Conservation (phyloP, 2,797 vertebrate species). For the Gymnothorax reevesii region DNA sequence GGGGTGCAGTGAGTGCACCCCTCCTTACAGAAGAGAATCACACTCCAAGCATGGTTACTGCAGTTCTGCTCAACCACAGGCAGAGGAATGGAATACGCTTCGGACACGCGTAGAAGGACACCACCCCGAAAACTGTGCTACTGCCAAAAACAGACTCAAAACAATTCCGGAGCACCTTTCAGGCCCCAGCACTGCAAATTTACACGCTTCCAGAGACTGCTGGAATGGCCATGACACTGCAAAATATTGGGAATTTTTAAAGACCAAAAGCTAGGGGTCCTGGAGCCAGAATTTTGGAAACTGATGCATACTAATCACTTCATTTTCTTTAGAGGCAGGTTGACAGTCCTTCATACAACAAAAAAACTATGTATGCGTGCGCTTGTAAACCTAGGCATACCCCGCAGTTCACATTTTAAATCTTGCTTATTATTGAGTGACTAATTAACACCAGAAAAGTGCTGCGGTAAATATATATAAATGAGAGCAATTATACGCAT, state of each 20-base stretch:
- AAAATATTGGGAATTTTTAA: no score
- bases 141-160: no score
- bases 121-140: neutral
- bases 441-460: neutral
- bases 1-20: no score
- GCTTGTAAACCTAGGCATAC: neutral
- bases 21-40: neutral
- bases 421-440: neutral
- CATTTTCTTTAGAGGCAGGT: neutral
- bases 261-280: no score
- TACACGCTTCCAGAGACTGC: no score
- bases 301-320: neutral
- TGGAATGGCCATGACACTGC: no score
- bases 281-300: neutral
- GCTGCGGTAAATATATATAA: neutral
- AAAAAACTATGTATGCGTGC: neutral
- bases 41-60: neutral
- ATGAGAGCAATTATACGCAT: no score
- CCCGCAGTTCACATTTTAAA: neutral
- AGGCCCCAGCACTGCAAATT: no score
- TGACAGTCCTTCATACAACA: neutral
- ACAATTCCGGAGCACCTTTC: no score
- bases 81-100: neutral
- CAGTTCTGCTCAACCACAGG: neutral
- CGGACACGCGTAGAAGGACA: neutral